A percentile compares a stretch with the other conserved stretches of the same genome.
Evolutionary conservation across 2,113 vertebrate species (phyloP).

Genomic region (Antechinus stuartii): DNA sequence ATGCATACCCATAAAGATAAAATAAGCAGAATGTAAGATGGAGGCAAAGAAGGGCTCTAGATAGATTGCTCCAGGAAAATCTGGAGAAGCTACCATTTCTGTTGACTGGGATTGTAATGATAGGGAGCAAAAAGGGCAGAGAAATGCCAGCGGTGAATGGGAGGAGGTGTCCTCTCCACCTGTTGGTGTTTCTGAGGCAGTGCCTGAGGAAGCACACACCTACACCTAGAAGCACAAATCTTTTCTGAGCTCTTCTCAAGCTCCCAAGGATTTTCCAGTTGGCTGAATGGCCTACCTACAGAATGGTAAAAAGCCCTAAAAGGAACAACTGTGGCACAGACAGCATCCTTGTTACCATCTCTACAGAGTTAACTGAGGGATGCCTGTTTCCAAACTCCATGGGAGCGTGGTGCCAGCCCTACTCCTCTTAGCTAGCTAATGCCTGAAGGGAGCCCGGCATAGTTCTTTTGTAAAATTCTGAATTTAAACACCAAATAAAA

Average conservation of each 20-base stretch:
- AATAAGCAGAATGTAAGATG: not conserved
- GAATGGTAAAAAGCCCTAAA: not conserved
- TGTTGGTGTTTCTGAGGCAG: not conserved
- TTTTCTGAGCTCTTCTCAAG: not conserved
- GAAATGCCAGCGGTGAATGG: not conserved
- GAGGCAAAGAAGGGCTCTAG: not conserved
- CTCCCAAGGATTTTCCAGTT: not conserved
- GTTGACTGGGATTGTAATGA: not conserved
- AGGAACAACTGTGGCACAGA: not conserved
- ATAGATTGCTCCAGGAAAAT: not conserved
- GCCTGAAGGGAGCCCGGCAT: not conserved
- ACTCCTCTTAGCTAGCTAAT: not conserved
- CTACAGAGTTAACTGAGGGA: not conserved
- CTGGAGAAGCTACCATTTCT: not conserved
- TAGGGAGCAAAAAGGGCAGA: not conserved
- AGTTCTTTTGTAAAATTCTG: not conserved
- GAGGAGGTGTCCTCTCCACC: not conserved
- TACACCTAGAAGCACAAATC: not conserved
- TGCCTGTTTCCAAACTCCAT: not conserved
- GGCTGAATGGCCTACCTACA: not conserved
- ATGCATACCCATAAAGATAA: not conserved
- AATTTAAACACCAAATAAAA: not conserved
- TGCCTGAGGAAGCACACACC: not conserved
- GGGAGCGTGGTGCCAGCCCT: not conserved
- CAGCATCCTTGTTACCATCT: not conserved